Percentiles rank a stretch among this genome's conserved stretches.
These are phyloP conservation scores for Onthophagus taurus DNA, from an alignment of 1,140 invertebrate genomes.

Conservation along the genomic window DNA sequence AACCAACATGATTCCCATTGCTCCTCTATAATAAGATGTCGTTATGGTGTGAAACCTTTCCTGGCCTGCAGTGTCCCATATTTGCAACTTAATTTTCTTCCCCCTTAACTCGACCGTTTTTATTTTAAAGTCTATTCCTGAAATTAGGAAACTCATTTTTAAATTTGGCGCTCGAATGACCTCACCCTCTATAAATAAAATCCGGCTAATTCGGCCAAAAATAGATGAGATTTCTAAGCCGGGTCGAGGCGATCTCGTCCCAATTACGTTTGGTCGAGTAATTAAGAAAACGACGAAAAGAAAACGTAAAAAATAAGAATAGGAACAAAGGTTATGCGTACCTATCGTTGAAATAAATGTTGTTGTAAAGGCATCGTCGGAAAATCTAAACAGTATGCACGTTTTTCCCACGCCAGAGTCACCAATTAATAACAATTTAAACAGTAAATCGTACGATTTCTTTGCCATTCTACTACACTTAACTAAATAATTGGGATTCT, in stretches of 20 bases:
- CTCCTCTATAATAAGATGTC: slow-evolving; percentile 93
- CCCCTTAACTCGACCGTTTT: slow-evolving; percentile 95
- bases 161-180: slow-evolving; percentile 23
- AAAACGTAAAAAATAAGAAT: too few relatives aligned
- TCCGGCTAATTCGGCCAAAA: not conserved
- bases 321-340: too few relatives aligned
- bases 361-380: slow-evolving; percentile 96
- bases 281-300: not conserved
- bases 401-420: slow-evolving; percentile 98
- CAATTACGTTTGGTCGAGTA: not conserved
- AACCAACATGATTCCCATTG: slow-evolving; percentile 98
- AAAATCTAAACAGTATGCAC: slow-evolving; percentile 95
- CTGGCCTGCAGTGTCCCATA: slow-evolving; percentile 96
- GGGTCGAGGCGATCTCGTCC: not conserved
- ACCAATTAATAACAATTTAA: slow-evolving; percentile 95
- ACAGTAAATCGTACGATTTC: slow-evolving; percentile 96
- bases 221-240: too few relatives aligned
- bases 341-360: slow-evolving; percentile 98
- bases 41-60: slow-evolving; percentile 95
- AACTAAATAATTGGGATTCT: too few relatives aligned
- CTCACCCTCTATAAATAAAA: slow-evolving; percentile 28
- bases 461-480: slow-evolving; percentile 87
- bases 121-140: slow-evolving; percentile 98
- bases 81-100: slow-evolving; percentile 97
- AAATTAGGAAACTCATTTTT: slow-evolving; percentile 25